phyloP scores from a whole-genome alignment of 2,797 vertebrate genomes.

The Anisognathus igniventris region DNA sequence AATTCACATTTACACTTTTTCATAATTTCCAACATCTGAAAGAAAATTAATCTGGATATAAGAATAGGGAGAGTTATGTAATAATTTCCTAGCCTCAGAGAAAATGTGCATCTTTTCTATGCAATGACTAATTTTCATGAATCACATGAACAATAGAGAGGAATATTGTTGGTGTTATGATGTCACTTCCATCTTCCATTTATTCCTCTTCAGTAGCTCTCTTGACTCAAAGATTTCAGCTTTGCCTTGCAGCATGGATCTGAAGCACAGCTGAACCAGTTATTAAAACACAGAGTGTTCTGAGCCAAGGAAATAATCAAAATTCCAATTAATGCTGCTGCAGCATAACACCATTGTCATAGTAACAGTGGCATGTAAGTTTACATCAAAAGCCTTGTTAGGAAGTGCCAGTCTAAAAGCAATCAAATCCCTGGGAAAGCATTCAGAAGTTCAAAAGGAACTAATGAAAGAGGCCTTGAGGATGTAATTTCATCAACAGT shows the following conservation, averaged over 20 bases:
- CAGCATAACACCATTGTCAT: conserved; percentile 52
- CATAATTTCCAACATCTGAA: background rate
- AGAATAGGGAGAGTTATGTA: background rate
- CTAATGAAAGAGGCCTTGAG: conserved; percentile 55
- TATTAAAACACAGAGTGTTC: conserved; percentile 61
- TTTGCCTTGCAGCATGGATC: conserved; percentile 29
- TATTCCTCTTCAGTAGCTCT: background rate
- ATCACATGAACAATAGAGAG: background rate
- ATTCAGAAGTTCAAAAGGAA: conserved; percentile 64
- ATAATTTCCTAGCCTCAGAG: background rate
- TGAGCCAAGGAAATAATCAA: conserved; percentile 42
- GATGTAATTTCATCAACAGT: conserved; percentile 19
- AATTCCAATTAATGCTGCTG: conserved; percentile 58
- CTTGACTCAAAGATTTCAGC: conserved; percentile 6
- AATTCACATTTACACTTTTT: background rate
- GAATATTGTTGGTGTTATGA: background rate
- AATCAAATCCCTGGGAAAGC: conserved; percentile 56
- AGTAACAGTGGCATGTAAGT: conserved; percentile 61
- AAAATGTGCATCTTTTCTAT: background rate
- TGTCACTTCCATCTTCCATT: background rate
- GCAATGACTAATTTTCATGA: background rate
- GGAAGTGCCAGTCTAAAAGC: conserved; percentile 48
- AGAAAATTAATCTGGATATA: background rate
- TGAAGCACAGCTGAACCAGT: conserved; percentile 25
- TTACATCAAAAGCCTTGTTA: conserved; percentile 61